Base-by-base conservation (phyloP, 1,140 invertebrate genomes). In the Neodiprion pinetum region DNA sequence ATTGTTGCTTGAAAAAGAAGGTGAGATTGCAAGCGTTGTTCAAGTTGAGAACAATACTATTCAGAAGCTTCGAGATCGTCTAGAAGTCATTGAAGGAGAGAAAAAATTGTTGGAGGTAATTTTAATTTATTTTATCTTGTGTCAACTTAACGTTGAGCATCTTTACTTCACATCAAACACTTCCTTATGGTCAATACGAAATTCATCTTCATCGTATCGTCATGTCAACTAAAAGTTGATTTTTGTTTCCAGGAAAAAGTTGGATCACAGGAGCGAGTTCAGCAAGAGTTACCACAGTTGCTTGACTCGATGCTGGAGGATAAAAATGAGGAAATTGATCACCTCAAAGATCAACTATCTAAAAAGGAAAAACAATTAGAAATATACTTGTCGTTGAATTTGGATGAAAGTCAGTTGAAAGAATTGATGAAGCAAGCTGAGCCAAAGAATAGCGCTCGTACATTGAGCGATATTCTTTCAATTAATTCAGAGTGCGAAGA, bases 281-380 rank as follows among this genome's bases (percentile, higher is more conserved):
- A 87, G 47, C 72, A 81, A 1, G 83, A 88, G 14, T 75, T 92
- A 21, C 91, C 91, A 0, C 90, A 90, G 82, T 75, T 93, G 14
- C 90, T 93, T 70, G 91, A 93, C 75, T 89, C 90, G 21, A 91
- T 93, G 81, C 80, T 94, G 70, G 89, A 90, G 0, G 92, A 93
- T 75, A 93, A 93, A 77, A 93, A 93, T 77, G 91, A 91, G 50
- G 92, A 93, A 78, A 93, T 93, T 28, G 92, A 93, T 79, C 87
- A 89, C 66, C 76, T 94, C 8, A 90, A 90, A 40, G 87, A 90
- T 1, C 91, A 91, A 72, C 76, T 91, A 9, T 80, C 81, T 0
- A 88, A 90, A 17, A 88, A 88, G 40, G 89, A 91, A 67, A 88
- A 88, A 73, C 86, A 90, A 68, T 76, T 91, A 0, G 86, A 90